Evolutionary conservation across 2,888 invertebrate genomes (phyloP).

Genomic region (Drosophila dives): DNA sequence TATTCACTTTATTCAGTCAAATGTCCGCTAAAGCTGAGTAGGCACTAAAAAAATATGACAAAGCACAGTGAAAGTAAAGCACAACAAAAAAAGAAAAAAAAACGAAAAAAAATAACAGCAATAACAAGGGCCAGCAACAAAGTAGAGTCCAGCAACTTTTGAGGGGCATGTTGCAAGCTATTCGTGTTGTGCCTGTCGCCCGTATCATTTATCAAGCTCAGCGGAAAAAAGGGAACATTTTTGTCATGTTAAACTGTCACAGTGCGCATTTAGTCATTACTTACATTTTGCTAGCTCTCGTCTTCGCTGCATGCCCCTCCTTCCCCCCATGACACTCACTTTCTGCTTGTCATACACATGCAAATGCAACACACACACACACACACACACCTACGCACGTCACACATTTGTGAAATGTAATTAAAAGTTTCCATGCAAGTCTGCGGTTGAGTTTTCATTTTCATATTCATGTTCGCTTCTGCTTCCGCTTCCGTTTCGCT

Average conservation of each 20-base stretch:
- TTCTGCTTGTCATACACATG: slow-evolving; percentile 54
- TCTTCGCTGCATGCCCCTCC: slow-evolving; percentile 4
- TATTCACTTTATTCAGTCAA: slow-evolving; percentile 75
- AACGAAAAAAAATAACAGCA: slow-evolving; percentile 20
- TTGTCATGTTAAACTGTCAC: slow-evolving; percentile 82
- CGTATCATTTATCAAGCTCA: slow-evolving; percentile 80
- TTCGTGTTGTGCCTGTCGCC: slow-evolving; percentile 39
- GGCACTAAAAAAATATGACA: slow-evolving; percentile 6
- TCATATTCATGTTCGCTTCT: slow-evolving; percentile 41
- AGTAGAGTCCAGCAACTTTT: slow-evolving; percentile 49
- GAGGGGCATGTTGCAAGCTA: slow-evolving; percentile 38
- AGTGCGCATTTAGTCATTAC: slow-evolving; percentile 82
- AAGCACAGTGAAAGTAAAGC: slow-evolving; percentile 57
- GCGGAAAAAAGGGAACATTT: slow-evolving; percentile 73
- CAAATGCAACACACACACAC: slow-evolving; percentile 55
- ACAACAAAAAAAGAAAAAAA: slow-evolving; percentile 11
- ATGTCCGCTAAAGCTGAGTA: slow-evolving; percentile 40
- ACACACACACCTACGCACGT: slow-evolving; percentile 15
- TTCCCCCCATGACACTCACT: slow-evolving; percentile 43
- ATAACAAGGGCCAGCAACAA: slow-evolving; percentile 40
- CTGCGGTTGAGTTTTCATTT: slow-evolving; percentile 67
- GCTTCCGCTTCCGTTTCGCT: slow-evolving; percentile 36
- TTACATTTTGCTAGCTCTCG: slow-evolving; percentile 64
- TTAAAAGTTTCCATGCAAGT: slow-evolving; percentile 77
- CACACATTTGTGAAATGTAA: slow-evolving; percentile 64